Conservation (phyloP, 1,140 invertebrate genomes). For the Drosophila sucinea region DNA sequence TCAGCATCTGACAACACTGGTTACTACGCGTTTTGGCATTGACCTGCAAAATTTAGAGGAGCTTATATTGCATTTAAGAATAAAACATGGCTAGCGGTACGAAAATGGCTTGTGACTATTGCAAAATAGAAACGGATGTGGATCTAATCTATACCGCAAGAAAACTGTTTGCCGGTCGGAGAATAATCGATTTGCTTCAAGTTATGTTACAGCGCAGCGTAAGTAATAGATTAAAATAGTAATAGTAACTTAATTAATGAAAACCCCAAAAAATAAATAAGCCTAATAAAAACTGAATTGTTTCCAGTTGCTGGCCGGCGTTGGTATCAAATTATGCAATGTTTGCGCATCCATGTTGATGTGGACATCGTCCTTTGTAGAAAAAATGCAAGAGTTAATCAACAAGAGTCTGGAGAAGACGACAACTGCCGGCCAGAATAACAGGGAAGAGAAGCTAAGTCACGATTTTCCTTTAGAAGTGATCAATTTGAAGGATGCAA, state of each 20-base stretch:
- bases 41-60: too few relatives aligned
- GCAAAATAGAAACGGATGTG: constrained; percentile 17
- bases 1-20: too few relatives aligned
- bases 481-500: neutral
- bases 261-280: too few relatives aligned
- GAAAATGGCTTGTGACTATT: constrained; percentile 40
- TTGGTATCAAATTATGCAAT: constrained; percentile 44
- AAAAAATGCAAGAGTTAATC: constrained; percentile 18
- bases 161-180: constrained; percentile 39
- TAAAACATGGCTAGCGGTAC: too few relatives aligned
- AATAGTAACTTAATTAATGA: constrained; percentile 5
- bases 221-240: constrained; percentile 64
- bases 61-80: too few relatives aligned
- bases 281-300: neutral
- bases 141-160: constrained; percentile 25
- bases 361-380: constrained; percentile 16
- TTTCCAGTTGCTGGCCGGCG: constrained; percentile 33
- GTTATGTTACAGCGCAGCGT: constrained; percentile 34
- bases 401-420: neutral
- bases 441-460: neutral
- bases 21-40: too few relatives aligned
- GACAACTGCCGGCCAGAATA: neutral
- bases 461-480: neutral
- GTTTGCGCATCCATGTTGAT: constrained; percentile 40
- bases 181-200: constrained; percentile 46